Conservation (phyloP, 2,113 vertebrate genomes). For the Tretioscincus oriximinensis region DNA sequence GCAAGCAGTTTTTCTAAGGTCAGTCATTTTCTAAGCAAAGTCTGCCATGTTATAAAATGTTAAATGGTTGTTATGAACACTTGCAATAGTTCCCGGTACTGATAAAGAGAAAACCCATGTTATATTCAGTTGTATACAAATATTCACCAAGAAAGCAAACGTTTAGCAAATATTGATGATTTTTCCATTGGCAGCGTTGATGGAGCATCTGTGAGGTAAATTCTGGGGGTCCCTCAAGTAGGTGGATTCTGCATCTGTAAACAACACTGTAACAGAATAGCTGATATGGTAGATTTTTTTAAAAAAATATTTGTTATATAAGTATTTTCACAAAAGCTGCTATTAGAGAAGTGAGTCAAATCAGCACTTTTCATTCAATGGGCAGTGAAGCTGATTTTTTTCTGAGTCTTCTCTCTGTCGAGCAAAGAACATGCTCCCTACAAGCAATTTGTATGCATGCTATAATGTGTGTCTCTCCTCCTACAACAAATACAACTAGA, state of each 20-base stretch:
- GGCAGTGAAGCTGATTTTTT: background rate
- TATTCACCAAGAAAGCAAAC: no score
- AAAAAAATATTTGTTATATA: background rate
- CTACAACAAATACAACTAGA: constrained; percentile 53
- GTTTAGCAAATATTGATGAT: background rate
- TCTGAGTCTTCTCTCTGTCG: background rate
- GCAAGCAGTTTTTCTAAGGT: no score
- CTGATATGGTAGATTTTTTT: no score
- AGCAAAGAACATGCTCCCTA: background rate
- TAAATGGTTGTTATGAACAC: no score
- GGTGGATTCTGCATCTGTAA: background rate
- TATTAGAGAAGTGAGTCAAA: background rate
- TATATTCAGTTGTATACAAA: no score
- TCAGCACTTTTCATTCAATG: background rate
- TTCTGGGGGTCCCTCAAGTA: background rate
- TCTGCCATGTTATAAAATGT: no score
- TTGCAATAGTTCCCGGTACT: no score
- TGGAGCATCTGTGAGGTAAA: no score
- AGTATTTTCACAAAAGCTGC: background rate
- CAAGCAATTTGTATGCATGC: constrained; percentile 39
- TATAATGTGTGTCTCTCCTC: background rate
- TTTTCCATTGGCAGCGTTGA: background rate
- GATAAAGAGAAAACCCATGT: no score
- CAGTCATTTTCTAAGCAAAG: no score
- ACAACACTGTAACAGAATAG: background rate